Evolutionary conservation across 2,888 invertebrate genomes (phyloP).

Genomic region (Lutraria lutraria): DNA sequence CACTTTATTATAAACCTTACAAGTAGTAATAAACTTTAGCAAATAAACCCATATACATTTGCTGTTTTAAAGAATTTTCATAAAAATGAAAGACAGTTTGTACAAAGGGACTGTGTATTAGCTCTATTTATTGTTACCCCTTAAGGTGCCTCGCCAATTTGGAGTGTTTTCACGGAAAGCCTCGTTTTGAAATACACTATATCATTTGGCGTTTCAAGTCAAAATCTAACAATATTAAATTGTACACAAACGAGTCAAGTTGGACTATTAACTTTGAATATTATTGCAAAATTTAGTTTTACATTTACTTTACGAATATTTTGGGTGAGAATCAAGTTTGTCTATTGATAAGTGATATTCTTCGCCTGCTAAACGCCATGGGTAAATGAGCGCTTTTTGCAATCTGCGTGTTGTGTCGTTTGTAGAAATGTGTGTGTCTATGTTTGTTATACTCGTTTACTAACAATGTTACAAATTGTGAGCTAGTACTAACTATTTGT

Average conservation of each 20-base stretch:
- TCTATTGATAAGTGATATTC: background rate
- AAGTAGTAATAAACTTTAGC: background rate
- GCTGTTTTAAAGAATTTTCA: background rate
- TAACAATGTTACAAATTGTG: background rate
- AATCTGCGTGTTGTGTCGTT: slow-evolving; percentile 15
- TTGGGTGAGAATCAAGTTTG: slow-evolving; percentile 17
- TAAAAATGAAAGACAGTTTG: background rate
- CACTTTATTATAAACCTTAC: background rate
- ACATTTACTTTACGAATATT: background rate
- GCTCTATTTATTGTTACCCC: background rate
- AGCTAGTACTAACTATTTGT: background rate
- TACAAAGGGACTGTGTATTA: background rate
- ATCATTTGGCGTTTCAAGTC: background rate
- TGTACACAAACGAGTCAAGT: background rate
- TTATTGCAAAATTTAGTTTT: background rate
- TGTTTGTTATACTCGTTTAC: background rate
- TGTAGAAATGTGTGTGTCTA: background rate
- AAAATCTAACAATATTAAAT: background rate
- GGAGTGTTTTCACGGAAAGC: slow-evolving; percentile 46
- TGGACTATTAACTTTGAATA: slow-evolving; percentile 8
- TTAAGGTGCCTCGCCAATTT: slow-evolving; percentile 7
- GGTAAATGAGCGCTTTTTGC: slow-evolving; percentile 33
- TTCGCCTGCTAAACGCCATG: slow-evolving; percentile 30
- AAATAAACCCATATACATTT: background rate
- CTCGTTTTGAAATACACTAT: slow-evolving; percentile 17